Base-by-base conservation (phyloP, 1,140 invertebrate species). In the Babylonia areolata region DNA sequence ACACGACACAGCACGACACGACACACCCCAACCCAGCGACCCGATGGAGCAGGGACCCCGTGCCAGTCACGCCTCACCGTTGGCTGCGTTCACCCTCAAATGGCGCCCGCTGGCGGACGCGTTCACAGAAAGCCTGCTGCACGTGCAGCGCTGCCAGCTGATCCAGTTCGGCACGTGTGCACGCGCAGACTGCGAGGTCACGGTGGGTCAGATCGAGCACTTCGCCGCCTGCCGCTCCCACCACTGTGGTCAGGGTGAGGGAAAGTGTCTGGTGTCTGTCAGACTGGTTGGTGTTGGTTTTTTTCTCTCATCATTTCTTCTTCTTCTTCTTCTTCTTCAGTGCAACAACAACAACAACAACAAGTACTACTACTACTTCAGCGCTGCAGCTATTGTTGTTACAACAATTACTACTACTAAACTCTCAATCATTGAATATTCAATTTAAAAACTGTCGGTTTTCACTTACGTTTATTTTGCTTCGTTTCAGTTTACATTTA, bases 121-220 rank as follows among this genome's bases (percentile, higher is more conserved):
- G 58, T 64, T 64, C 58, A 64, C 15, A 23, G 58, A 64, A 5
- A 64, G 28, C 58, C 15, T 64, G 20, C 17, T 12, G 58, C 58
- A 64, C 58, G 58, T 64, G 12, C 58, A 64, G 58, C 58, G 58
- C 58, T 64, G 58, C 28, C 58, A 64, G 58, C 58, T 64, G 58
- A 64, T 64, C 58, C 58, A 64, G 58, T 64, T 64, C 58, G 6
- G 58, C 58, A 64, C 58, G 58, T 64, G 58, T 0, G 2, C 58
- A 5, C 58, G 58, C 58, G 58, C 17, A 6, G 58, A 64, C 28
- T 64, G 58, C 58, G 58, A 64, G 58, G 6, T 64, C 58, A 3
- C 58, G 5, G 58, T 64, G 28, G 58, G 58, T 64, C 58, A 64
- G 5, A n/a, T 64, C 58, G 58, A 64, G 58, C 58, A 64, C 28